phyloP scores from a whole-genome alignment of 2,888 invertebrate genomes.

The Noctua fimbriata region DNA sequence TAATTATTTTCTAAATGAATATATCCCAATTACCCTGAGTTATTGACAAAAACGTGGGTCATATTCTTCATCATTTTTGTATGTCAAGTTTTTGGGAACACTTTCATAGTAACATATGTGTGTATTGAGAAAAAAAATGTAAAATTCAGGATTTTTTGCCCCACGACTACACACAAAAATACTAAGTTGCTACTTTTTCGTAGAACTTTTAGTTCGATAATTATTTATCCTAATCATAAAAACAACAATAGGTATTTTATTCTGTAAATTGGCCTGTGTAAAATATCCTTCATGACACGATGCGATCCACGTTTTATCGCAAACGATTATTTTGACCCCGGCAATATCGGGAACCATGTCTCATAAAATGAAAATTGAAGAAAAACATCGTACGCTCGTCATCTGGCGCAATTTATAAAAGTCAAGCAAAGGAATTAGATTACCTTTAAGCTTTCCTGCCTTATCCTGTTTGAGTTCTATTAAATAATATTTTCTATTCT shows the following conservation, averaged over 20 bases:
- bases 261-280: background rate
- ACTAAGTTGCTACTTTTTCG: no score
- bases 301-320: conserved; percentile 18
- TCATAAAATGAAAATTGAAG: conserved; percentile 56
- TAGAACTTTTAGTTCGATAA: background rate
- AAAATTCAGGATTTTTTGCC: background rate
- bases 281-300: background rate
- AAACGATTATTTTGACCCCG: conserved; percentile 35
- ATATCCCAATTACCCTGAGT: no score
- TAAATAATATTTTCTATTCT: conserved; percentile 47
- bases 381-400: conserved; percentile 47
- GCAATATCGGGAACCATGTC: conserved; percentile 47
- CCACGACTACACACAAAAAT: background rate
- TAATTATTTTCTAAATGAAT: no score
- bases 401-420: conserved; percentile 50
- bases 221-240: background rate
- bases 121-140: no score
- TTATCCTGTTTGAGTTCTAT: conserved; percentile 39
- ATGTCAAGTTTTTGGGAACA: no score
- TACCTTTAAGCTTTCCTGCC: conserved; percentile 41
- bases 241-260: background rate
- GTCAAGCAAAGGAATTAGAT: conserved; percentile 52
- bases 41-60: no score
- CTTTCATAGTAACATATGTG: no score
- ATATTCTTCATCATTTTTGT: no score